phyloP scores from a whole-genome alignment of 2,888 invertebrate species.

The Belgica antarctica region DNA sequence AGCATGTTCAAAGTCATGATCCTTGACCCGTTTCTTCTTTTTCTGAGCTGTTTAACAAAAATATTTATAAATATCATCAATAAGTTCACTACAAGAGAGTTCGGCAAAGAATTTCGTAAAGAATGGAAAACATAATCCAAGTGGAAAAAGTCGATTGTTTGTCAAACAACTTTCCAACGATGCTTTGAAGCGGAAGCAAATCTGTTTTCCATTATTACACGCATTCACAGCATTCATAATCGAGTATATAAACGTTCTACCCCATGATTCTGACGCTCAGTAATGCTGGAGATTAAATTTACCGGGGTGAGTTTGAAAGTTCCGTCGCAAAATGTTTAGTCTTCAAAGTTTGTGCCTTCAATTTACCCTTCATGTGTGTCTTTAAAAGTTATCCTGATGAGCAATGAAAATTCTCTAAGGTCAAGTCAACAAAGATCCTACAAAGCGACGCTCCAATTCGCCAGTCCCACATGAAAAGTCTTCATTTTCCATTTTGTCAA shows the following conservation, averaged over 20 bases:
- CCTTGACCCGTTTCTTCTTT: conserved; percentile 20
- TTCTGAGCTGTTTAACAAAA: conserved; percentile 13
- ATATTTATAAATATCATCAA: conserved; percentile 12
- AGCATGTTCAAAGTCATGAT: conserved; percentile 28
- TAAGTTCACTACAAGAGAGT: background rate
- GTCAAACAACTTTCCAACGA: conserved; percentile 7
- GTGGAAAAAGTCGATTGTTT: conserved; percentile 19
- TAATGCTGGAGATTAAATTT: too few relatives aligned
- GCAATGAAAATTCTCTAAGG: too few relatives aligned
- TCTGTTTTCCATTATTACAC: background rate
- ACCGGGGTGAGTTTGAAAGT: too few relatives aligned
- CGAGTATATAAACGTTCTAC: too few relatives aligned
- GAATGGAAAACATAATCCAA: conserved; percentile 1
- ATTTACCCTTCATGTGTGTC: too few relatives aligned
- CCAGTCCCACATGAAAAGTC: background rate
- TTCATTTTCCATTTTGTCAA: background rate
- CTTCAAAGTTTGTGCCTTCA: too few relatives aligned
- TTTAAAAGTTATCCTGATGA: too few relatives aligned
- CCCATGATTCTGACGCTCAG: too few relatives aligned
- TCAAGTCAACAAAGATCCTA: too few relatives aligned
- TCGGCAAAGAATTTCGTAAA: background rate
- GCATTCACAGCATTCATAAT: background rate
- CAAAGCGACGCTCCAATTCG: background rate
- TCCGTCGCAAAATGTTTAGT: too few relatives aligned
- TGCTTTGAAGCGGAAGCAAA: background rate